A percentile compares a stretch with the other conserved stretches of the same genome.
Evolutionary conservation across 1,140 invertebrate genomes (phyloP).

Genomic region (Sycophaga agraensis): DNA sequence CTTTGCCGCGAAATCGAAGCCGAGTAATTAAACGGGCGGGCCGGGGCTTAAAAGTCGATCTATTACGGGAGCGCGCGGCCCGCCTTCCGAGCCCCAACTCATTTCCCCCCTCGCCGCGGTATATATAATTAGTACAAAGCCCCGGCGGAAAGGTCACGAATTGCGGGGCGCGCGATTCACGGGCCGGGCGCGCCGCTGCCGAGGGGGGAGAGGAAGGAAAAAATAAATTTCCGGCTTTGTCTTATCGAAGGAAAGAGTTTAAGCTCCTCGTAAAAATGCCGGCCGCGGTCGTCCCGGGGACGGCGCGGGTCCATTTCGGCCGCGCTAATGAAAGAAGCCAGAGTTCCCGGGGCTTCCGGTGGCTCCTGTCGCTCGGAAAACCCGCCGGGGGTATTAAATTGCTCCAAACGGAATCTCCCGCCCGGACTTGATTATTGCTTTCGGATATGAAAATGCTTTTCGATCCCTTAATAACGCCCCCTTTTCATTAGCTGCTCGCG

Average conservation of each 20-base stretch:
- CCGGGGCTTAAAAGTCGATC: constrained; percentile 26
- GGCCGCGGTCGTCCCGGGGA: neutral
- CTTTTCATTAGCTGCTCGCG: no score
- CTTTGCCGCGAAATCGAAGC: neutral
- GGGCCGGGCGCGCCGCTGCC: neutral
- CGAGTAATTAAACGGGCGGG: no score
- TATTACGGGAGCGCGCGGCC: constrained; percentile 3
- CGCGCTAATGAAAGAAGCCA: constrained; percentile 20
- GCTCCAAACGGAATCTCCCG: no score
- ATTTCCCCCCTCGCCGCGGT: neutral
- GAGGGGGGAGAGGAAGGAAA: neutral
- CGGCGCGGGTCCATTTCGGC: constrained; percentile 11
- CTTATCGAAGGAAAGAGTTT: constrained; percentile 19
- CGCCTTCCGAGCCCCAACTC: neutral
- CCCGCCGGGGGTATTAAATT: no score
- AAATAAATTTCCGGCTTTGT: constrained; percentile 27
- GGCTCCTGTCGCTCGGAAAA: neutral
- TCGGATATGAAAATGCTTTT: no score
- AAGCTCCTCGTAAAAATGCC: constrained; percentile 25
- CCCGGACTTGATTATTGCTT: no score
- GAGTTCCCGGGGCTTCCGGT: neutral
- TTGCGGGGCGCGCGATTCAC: constrained; percentile 14
- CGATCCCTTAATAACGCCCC: no score
- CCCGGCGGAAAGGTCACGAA: neutral
- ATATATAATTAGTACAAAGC: constrained; percentile 21